Base-by-base conservation (phyloP, 2,888 invertebrate genomes). In the Zootermopsis nevadensis region DNA sequence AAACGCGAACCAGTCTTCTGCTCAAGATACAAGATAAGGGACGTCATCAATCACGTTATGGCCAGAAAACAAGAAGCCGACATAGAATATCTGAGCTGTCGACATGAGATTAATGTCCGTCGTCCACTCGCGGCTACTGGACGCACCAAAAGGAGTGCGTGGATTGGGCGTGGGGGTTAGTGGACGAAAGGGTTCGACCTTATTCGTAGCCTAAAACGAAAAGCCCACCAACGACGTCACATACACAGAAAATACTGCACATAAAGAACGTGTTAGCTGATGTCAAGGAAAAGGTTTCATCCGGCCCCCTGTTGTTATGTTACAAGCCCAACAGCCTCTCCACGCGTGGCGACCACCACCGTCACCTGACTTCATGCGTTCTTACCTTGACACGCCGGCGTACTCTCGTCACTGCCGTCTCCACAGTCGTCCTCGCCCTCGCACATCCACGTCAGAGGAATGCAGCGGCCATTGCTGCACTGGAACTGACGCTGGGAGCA, bases 361-460 rank as follows among this genome's bases (percentile, higher is more conserved):
- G 60, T 60, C 60, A 60, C 60, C 60, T 1, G 7, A 60, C 60
- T 60, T 60, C 60, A 60, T 48, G 12, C 48, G 3, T 48, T 15
- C 86, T 89, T 89, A 93, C 94, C 93, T 91, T 92, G 93, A 90
- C 96, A 96, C 89, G 93, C 92, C 86, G 92, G 91, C 82, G 92
- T 90, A 87, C 92, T 92, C 90, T 97, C 97, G 89, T 97, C 97
- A n/a, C 95, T 94, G 88, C 93, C 93, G 90, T 96, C 97, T 77
- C 91, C 92, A 89, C 97, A 97, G 89, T 97, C 96, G 87, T 94
- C 91, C 80, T 93, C 93, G 83, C 94, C 93, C 88, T 97, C 96
- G 89, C 97, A 97, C 85, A 94, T 92, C 92, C 94, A 96, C 84
- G 93, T 92, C 85, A 94, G 91, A 31, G 95, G 94, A 89, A 96